Evolutionary conservation across 2,113 vertebrate species (phyloP).

Genomic region (Corvus cornix): DNA sequence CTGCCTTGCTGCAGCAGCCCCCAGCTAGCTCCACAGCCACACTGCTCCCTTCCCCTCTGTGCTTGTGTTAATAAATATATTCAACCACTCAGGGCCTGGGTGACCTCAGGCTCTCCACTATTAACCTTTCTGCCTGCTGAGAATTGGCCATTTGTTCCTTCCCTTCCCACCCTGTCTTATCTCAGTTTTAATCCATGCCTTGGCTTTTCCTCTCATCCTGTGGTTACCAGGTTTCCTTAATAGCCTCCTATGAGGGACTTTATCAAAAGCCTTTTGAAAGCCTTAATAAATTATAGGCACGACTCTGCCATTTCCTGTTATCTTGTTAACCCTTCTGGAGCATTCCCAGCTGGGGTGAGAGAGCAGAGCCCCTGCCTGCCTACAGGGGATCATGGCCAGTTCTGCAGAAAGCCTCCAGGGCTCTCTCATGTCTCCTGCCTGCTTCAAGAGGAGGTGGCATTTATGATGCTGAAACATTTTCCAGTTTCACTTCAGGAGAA

Average conservation of each 20-base stretch:
- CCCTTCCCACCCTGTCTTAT: background rate
- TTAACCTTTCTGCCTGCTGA: slow-evolving; percentile 49
- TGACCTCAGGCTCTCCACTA: background rate
- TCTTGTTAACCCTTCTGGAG: slow-evolving; percentile 40
- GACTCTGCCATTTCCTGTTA: background rate
- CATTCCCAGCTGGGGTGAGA: background rate
- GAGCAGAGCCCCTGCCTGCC: background rate
- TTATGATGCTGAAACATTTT: background rate
- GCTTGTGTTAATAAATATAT: background rate
- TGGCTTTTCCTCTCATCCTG: slow-evolving; percentile 41
- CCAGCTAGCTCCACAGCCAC: rapidly evolving
- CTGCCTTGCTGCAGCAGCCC: background rate
- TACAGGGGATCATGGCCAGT: rapidly evolving
- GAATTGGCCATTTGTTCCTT: background rate
- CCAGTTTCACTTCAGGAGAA: background rate
- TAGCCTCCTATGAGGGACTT: slow-evolving; percentile 38
- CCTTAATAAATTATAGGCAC: slow-evolving; percentile 53
- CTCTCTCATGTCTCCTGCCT: rapidly evolving
- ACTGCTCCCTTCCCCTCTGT: background rate
- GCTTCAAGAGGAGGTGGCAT: background rate
- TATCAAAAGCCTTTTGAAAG: slow-evolving; percentile 66
- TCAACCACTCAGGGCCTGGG: background rate
- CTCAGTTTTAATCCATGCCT: slow-evolving; percentile 11
- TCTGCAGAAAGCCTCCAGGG: background rate
- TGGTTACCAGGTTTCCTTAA: slow-evolving; percentile 60